These are phyloP conservation scores for Tridacna crocea DNA, from an alignment of 2,888 invertebrate species.

Conservation along the genomic window DNA sequence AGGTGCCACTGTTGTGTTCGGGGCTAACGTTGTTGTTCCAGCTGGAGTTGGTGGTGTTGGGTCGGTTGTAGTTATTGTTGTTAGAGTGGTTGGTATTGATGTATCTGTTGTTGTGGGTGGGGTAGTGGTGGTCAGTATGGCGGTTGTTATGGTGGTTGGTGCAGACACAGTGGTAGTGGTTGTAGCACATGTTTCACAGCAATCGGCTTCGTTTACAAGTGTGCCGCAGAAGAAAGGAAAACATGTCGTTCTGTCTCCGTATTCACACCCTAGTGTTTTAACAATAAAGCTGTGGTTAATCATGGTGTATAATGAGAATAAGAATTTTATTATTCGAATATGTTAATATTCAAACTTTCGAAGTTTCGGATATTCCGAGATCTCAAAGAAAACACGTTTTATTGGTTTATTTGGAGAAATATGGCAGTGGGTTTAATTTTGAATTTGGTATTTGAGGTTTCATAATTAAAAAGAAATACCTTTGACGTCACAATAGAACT, in stretches of 20 bases:
- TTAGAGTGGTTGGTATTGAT: background rate
- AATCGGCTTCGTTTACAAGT: background rate
- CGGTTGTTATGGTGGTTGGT: background rate
- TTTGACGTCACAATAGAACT: too few relatives aligned
- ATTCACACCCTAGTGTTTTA: slow-evolving; percentile 1
- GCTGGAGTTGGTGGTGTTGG: background rate
- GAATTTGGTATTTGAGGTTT: too few relatives aligned
- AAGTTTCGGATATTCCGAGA: too few relatives aligned
- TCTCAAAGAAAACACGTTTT: too few relatives aligned
- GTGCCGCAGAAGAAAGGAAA: slow-evolving; percentile 14
- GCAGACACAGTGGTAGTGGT: background rate
- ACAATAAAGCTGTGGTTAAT: too few relatives aligned
- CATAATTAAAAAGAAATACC: too few relatives aligned
- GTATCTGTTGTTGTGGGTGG: slow-evolving; percentile 2
- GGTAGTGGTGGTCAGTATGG: slow-evolving; percentile 1
- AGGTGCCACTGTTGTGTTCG: background rate
- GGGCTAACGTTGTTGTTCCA: background rate
- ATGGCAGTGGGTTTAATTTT: too few relatives aligned
- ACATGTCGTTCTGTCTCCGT: background rate
- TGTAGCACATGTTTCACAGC: slow-evolving; percentile 4
- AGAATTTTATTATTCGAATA: too few relatives aligned
- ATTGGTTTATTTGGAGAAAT: too few relatives aligned
- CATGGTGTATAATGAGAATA: too few relatives aligned
- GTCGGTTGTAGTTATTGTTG: background rate
- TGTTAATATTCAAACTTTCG: too few relatives aligned